Base-by-base conservation (phyloP, 2,888 invertebrate species). In the Stramonita haemastoma region DNA sequence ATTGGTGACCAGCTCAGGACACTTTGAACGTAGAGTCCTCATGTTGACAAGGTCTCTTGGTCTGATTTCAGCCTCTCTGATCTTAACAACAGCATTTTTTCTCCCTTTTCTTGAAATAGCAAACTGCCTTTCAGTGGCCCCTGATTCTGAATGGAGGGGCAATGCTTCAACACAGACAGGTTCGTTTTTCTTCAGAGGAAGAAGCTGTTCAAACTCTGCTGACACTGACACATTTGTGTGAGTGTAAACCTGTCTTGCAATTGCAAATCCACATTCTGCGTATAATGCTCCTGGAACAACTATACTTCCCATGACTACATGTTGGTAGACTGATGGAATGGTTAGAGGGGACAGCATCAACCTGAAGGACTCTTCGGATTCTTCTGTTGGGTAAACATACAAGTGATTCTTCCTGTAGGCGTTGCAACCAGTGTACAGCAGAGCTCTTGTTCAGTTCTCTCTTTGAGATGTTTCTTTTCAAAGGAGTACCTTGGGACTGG, bases 171-270 rank as follows among this genome's bases (percentile, higher is more conserved):
- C 57, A 8, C 57, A 34, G 19, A 60, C 73, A 19, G 34, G 13
- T 32, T 70, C 70, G 29, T 87, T 73, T 34, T 73, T 87, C 34
- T 60, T 36, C 17, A 87, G 57, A 73, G 87, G 57, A 26, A 87
- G 70, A 22, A 87, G 83, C 29, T 89, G 89, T 56, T 90, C 84
- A 89, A 90, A 90, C 22, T 70, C n/a, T n/a, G n/a, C n/a, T n/a
- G n/a, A n/a, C n/a, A n/a, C n/a, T n/a, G n/a, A n/a, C n/a, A n/a
- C n/a, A n/a, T n/a, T n/a, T n/a, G n/a, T n/a, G n/a, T n/a, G n/a
- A n/a, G n/a, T n/a, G n/a, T n/a, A n/a, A n/a, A n/a, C n/a, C n/a
- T n/a, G n/a, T n/a, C n/a, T n/a, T n/a, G n/a, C n/a, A n/a, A n/a
- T n/a, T n/a, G n/a, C n/a, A n/a, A n/a, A n/a, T n/a, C n/a, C n/a